These are phyloP conservation scores for Cottoperca gobio DNA, from an alignment of 2,797 vertebrate genomes.

Conservation along the genomic window DNA sequence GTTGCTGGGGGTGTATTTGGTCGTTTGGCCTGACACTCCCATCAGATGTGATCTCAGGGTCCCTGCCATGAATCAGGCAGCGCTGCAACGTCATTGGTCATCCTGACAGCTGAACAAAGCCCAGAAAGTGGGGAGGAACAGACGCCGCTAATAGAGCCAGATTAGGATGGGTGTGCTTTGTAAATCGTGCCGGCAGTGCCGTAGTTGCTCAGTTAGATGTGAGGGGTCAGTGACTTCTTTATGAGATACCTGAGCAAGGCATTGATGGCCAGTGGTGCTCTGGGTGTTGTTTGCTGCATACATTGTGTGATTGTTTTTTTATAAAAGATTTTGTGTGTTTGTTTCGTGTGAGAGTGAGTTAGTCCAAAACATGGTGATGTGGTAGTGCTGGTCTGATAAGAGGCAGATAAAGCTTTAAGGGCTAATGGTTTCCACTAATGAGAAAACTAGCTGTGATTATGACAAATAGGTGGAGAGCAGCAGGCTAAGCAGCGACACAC, in stretches of 20 bases:
- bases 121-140: slow-evolving; percentile 75
- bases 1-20: slow-evolving; percentile 75
- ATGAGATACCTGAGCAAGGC: slow-evolving; percentile 74
- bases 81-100: slow-evolving; percentile 82
- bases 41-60: slow-evolving; percentile 83
- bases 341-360: slow-evolving; percentile 27
- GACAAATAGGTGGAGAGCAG: slow-evolving; percentile 95
- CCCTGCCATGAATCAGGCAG: slow-evolving; percentile 79
- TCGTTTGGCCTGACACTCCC: slow-evolving; percentile 78
- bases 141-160: slow-evolving; percentile 78
- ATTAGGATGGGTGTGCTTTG: slow-evolving; percentile 77
- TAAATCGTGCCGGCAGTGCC: slow-evolving; percentile 72
- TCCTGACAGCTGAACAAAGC: slow-evolving; percentile 86
- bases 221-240: slow-evolving; percentile 68
- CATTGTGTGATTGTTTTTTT: slow-evolving; percentile 19
- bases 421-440: slow-evolving; percentile 98
- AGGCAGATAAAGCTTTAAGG: slow-evolving; percentile 93
- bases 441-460: slow-evolving; percentile 97
- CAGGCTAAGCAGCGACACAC: slow-evolving; percentile 96
- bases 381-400: slow-evolving; percentile 85
- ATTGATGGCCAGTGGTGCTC: slow-evolving; percentile 25
- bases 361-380: slow-evolving; percentile 46
- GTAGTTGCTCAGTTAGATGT: slow-evolving; percentile 62
- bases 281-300: slow-evolving; percentile 9
- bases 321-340: slow-evolving; percentile 21